Conservation (phyloP, 2,888 invertebrate genomes). For the Agrenia bidenticulata region DNA sequence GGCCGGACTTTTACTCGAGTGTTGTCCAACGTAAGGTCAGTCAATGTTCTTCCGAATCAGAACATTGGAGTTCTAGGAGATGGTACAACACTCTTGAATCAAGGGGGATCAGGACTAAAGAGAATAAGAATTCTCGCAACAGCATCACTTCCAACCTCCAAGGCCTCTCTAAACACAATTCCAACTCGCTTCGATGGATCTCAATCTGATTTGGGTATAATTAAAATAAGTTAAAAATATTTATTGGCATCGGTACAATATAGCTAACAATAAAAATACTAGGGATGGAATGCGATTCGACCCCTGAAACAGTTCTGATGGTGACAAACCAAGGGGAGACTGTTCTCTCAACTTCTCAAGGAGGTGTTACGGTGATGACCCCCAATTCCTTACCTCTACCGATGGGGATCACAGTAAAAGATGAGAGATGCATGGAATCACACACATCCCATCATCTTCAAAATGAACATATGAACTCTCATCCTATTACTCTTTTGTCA, state of each 20-base stretch:
- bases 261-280: too few relatives aligned
- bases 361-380: slow-evolving; percentile 27
- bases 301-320: slow-evolving; percentile 36
- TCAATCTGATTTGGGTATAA: too few relatives aligned
- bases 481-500: slow-evolving; percentile 35
- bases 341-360: slow-evolving; percentile 29
- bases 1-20: not conserved
- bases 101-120: not conserved
- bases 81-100: not conserved
- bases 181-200: too few relatives aligned
- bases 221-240: too few relatives aligned
- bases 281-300: slow-evolving; percentile 6
- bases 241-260: too few relatives aligned
- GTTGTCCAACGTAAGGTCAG: not conserved
- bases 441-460: not conserved
- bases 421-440: not conserved
- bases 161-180: not conserved
- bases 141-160: not conserved
- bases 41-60: not conserved
- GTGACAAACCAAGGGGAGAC: slow-evolving; percentile 40
- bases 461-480: slow-evolving; percentile 22
- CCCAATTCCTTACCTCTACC: slow-evolving; percentile 26
- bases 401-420: slow-evolving; percentile 7
- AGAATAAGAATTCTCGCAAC: not conserved
- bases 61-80: slow-evolving; percentile 2